Percentiles rank a stretch among this genome's conserved stretches.
Conservation (phyloP, 2,113 vertebrate genomes). For the Cyprinus carpio region DNA sequence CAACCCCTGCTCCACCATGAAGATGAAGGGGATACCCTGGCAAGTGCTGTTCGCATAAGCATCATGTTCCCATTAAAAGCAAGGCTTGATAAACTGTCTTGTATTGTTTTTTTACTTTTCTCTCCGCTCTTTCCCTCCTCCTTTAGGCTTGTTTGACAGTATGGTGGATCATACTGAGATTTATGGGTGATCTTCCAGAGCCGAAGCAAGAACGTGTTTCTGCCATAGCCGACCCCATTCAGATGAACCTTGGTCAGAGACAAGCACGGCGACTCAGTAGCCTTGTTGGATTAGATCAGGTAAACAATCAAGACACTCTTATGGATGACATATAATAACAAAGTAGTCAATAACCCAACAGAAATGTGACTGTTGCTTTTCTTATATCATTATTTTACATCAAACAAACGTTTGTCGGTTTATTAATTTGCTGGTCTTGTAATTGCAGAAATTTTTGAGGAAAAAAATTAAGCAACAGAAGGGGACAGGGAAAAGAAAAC, state of each 20-base stretch:
- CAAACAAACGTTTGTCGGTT: background rate
- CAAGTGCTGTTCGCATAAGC: slow-evolving; percentile 60
- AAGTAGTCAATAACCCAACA: background rate
- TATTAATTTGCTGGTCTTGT: background rate
- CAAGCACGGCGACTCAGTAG: slow-evolving; percentile 70
- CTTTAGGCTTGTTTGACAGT: slow-evolving; percentile 82
- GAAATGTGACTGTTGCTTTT: background rate
- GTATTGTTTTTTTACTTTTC: background rate
- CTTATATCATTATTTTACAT: background rate
- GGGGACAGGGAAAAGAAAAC: slow-evolving; percentile 59
- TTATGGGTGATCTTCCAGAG: slow-evolving; percentile 92
- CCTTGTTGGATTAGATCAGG: slow-evolving; percentile 76
- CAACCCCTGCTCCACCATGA: slow-evolving; percentile 86
- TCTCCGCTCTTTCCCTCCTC: background rate
- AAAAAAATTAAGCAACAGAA: slow-evolving; percentile 72
- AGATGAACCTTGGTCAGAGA: slow-evolving; percentile 37
- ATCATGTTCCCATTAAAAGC: background rate
- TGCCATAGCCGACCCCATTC: slow-evolving; percentile 43
- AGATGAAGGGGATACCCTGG: slow-evolving; percentile 82
- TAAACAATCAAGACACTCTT: slow-evolving; percentile 42
- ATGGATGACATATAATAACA: no score
- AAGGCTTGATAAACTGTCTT: background rate
- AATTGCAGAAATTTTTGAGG: slow-evolving; percentile 68
- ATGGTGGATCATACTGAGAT: slow-evolving; percentile 88
- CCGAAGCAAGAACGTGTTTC: slow-evolving; percentile 64